Conservation (phyloP, 2,113 vertebrate species). For the Phalacrocorax pelagicus region DNA sequence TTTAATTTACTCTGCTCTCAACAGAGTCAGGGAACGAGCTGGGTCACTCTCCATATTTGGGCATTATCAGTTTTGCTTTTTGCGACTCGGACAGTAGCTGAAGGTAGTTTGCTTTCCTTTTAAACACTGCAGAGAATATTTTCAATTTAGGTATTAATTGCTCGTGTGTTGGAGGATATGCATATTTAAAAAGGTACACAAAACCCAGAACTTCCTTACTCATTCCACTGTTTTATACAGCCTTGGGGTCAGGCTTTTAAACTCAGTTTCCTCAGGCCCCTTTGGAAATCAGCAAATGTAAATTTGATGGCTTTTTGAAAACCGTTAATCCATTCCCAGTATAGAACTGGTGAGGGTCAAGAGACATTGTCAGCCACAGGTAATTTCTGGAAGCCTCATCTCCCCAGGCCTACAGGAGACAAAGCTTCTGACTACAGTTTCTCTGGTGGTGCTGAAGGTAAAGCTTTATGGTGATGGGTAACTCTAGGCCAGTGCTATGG, state of each 20-base stretch:
- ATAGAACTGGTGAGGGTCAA: background rate
- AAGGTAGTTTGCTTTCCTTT: background rate
- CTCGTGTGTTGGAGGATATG: background rate
- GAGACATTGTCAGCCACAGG: background rate
- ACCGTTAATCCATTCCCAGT: background rate
- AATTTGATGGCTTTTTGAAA: background rate
- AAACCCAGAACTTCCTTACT: background rate
- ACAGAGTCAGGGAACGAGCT: background rate
- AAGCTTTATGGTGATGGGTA: background rate
- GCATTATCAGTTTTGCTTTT: background rate
- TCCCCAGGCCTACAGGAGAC: background rate
- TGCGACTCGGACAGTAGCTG: background rate
- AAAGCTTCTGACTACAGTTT: background rate
- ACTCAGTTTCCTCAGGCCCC: background rate
- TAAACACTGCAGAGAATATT: background rate
- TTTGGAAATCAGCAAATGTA: background rate
- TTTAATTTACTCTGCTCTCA: constrained; percentile 53
- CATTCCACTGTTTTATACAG: background rate
- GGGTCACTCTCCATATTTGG: background rate
- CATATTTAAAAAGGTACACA: background rate
- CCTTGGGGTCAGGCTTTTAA: background rate
- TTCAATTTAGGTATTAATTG: background rate
- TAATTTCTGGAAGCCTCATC: background rate
- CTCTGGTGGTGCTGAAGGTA: background rate
- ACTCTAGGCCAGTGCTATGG: background rate